Percentiles rank a stretch among this genome's conserved stretches.
Conservation (phyloP, 53 echinoderm and acorn worm species). For the Echinarachnius parma region DNA sequence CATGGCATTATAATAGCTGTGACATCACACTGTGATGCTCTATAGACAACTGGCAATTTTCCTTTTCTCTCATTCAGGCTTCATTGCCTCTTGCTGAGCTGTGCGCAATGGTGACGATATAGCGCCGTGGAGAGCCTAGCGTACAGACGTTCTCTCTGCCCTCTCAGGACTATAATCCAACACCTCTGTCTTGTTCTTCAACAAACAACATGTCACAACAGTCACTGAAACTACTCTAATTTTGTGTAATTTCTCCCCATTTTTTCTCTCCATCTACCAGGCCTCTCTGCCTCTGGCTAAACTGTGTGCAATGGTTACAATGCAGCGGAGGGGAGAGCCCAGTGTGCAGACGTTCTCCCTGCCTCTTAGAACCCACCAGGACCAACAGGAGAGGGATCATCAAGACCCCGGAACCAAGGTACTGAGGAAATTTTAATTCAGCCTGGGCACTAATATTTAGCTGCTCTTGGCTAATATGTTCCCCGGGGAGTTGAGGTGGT, state of each 20-base stretch:
- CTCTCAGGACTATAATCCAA: constrained; percentile 36
- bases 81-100: constrained; percentile 83
- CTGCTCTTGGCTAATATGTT: too few relatives aligned
- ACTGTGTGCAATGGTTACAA: constrained; percentile 99
- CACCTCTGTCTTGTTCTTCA: background rate
- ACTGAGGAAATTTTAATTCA: too few relatives aligned
- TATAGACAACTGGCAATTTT: too few relatives aligned
- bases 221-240: background rate
- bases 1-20: too few relatives aligned
- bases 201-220: too few relatives aligned
- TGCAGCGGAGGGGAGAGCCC: constrained; percentile 96
- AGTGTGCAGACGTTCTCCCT: constrained; percentile 96
- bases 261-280: constrained; percentile 24
- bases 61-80: too few relatives aligned
- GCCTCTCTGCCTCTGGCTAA: constrained; percentile 86
- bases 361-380: constrained; percentile 71
- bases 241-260: background rate
- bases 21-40: too few relatives aligned
- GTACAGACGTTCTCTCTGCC: constrained; percentile 84
- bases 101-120: constrained; percentile 95
- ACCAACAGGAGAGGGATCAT: constrained; percentile 42
- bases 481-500: too few relatives aligned
- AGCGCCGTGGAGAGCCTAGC: constrained; percentile 81
- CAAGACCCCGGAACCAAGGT: constrained; percentile 11
- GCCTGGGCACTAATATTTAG: too few relatives aligned